Evolutionary conservation across 1,140 invertebrate genomes (phyloP).

Genomic region (Diabrotica undecimpunctata): DNA sequence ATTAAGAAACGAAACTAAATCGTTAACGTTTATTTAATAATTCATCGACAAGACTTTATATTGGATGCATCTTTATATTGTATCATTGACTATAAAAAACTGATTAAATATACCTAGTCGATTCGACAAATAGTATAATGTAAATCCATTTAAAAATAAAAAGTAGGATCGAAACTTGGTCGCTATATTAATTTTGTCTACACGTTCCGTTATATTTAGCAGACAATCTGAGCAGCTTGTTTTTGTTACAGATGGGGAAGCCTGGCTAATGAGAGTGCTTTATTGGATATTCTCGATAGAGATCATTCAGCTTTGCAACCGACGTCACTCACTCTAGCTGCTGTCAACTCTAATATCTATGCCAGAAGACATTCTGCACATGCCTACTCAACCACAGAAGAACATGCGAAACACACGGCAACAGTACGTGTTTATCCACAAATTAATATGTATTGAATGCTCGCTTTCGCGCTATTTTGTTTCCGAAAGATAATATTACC

Average conservation of each 20-base stretch:
- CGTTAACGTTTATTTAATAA: too few species aligned
- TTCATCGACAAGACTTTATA: too few species aligned
- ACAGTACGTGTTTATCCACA: conserved; percentile 25
- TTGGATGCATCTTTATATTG: too few species aligned
- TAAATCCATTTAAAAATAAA: too few species aligned
- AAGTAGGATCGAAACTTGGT: too few species aligned
- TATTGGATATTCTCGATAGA: conserved; percentile 34
- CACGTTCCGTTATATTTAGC: too few species aligned
- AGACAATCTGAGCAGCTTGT: not conserved
- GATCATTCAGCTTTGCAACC: conserved; percentile 25
- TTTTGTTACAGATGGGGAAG: conserved; percentile 33
- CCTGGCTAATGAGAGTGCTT: conserved; percentile 31
- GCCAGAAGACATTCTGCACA: conserved; percentile 42
- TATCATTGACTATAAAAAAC: too few species aligned
- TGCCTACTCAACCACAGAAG: conserved; percentile 31
- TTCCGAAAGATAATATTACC: not conserved
- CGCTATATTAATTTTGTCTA: too few species aligned
- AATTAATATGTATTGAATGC: not conserved
- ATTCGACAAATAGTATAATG: too few species aligned
- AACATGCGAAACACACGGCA: conserved; percentile 21
- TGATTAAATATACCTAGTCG: too few species aligned
- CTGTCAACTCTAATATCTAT: conserved; percentile 41
- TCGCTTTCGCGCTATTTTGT: not conserved
- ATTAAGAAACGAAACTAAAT: too few species aligned
- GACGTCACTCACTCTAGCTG: conserved; percentile 35